These are phyloP conservation scores for Villa cingulata DNA, from an alignment of 2,888 invertebrate genomes.

Conservation along the genomic window DNA sequence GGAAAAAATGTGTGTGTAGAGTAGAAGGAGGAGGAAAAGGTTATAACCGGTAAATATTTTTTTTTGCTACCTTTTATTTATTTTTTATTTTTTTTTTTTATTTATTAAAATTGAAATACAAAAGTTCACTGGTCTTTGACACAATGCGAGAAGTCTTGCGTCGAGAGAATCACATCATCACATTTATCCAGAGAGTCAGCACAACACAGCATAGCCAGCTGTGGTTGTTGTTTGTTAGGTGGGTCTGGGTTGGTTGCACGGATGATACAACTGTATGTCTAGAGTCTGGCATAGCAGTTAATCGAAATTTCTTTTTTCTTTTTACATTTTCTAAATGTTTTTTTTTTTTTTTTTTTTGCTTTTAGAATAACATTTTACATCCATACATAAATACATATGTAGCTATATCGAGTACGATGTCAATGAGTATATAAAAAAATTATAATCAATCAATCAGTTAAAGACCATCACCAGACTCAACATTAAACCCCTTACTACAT, in stretches of 20 bases:
- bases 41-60: not conserved
- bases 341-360: no score
- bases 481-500: no score
- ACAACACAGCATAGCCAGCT: no score
- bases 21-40: not conserved
- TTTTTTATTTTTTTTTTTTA: no score
- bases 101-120: not conserved
- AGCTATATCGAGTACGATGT: no score
- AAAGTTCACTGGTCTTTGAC: constrained; percentile 8
- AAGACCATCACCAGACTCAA: no score
- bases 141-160: not conserved
- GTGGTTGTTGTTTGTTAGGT: not conserved
- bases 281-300: not conserved
- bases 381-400: no score
- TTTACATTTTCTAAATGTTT: no score
- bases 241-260: not conserved
- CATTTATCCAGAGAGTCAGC: not conserved
- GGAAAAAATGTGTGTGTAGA: not conserved
- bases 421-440: no score
- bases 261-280: not conserved
- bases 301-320: not conserved
- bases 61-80: no score
- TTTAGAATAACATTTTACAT: no score
- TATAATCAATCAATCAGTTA: no score
- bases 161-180: not conserved